Percentiles rank a stretch among this genome's conserved stretches.
phyloP scores from a whole-genome alignment of 1,140 invertebrate genomes.

The Cardiocondyla obscurior region DNA sequence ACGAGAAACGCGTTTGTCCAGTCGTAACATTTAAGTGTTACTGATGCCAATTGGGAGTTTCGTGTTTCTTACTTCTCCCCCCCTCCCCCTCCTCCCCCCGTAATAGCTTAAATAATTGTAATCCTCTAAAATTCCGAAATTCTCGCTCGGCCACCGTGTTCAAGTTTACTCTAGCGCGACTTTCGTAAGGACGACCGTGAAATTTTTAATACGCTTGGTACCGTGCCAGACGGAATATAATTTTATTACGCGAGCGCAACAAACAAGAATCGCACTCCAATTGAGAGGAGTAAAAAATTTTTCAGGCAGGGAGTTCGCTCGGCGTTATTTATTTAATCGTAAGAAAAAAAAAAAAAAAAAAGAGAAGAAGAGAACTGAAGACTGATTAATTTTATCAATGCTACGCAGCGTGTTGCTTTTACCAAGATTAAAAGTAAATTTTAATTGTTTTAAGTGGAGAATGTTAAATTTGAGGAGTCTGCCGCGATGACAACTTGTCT shows the following conservation, averaged over 20 bases:
- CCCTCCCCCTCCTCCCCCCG: no score
- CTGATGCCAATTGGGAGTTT: not conserved
- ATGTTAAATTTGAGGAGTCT: not conserved
- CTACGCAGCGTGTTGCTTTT: not conserved
- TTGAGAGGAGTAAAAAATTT: not conserved
- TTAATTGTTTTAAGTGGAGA: not conserved
- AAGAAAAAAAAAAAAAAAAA: no score
- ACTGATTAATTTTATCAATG: conserved; percentile 6
- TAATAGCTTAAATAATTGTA: conserved; percentile 19
- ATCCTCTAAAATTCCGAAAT: not conserved
- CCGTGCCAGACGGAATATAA: conserved; percentile 13
- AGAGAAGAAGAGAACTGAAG: no score
- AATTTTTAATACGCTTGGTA: conserved; percentile 38
- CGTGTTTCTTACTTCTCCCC: not conserved
- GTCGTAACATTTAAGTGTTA: not conserved
- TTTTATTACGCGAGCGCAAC: conserved; percentile 5
- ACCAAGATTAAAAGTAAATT: conserved; percentile 19
- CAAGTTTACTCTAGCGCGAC: not conserved
- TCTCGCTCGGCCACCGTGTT: not conserved
- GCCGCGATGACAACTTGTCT: not conserved
- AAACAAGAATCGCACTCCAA: not conserved
- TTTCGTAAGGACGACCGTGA: conserved; percentile 17
- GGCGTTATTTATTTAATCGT: not conserved
- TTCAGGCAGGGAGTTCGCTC: not conserved
- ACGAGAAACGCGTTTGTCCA: conserved; percentile 12